phyloP scores from a whole-genome alignment of 2,113 vertebrate genomes.

The Rhinogobius similis region DNA sequence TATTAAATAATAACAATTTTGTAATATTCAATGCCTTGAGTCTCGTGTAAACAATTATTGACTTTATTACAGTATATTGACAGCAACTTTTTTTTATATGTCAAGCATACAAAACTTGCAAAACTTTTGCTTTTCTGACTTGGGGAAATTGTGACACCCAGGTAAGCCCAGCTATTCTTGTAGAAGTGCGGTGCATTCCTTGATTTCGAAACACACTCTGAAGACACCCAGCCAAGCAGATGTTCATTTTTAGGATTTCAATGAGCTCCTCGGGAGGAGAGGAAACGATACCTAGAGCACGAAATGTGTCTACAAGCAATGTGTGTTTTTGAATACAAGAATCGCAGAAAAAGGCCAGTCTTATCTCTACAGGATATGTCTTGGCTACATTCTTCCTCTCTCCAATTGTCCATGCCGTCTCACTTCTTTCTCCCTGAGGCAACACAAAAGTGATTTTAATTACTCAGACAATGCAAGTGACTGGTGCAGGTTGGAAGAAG shows the following conservation, averaged over 20 bases:
- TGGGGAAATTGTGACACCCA: neutral
- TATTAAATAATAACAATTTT: too few species aligned
- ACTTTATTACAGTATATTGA: too few species aligned
- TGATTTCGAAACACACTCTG: constrained; percentile 9
- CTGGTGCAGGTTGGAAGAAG: constrained; percentile 17
- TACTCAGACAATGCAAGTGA: constrained; percentile 24
- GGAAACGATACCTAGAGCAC: constrained; percentile 14
- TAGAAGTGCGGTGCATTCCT: neutral
- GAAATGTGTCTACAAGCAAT: constrained; percentile 11
- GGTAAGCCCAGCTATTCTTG: neutral
- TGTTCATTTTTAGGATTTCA: constrained; percentile 35
- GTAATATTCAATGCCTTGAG: too few species aligned
- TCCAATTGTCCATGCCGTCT: neutral
- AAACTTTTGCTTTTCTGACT: neutral
- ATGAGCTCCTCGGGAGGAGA: constrained; percentile 20
- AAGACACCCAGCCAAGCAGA: constrained; percentile 31
- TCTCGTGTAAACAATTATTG: too few species aligned
- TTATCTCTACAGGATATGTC: constrained; percentile 29
- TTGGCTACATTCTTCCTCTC: constrained; percentile 7
- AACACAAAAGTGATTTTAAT: constrained; percentile 46
- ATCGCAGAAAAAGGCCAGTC: constrained; percentile 19
- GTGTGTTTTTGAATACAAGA: constrained; percentile 7
- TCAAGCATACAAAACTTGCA: neutral
- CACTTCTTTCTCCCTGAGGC: constrained; percentile 5
- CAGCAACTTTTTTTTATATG: too few species aligned